phyloP scores from a whole-genome alignment of 2,797 vertebrate species.

The Macropodus opercularis region DNA sequence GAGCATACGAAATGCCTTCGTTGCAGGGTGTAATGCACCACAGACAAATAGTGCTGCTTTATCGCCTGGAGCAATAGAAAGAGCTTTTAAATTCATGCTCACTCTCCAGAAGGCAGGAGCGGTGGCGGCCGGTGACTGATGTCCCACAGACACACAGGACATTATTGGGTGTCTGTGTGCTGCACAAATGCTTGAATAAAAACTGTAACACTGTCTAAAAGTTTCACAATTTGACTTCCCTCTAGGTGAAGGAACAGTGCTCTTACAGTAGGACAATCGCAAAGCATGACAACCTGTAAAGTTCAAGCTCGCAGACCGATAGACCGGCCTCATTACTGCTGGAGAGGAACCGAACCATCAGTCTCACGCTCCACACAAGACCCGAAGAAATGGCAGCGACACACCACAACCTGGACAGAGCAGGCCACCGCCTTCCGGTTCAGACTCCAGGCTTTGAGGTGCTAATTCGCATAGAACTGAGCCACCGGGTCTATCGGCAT shows the following conservation, averaged over 20 bases:
- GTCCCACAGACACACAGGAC: constrained; percentile 52
- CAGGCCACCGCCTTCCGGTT: too few relatives aligned
- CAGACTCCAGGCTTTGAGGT: too few relatives aligned
- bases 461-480: too few relatives aligned
- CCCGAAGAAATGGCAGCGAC: too few relatives aligned
- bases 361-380: too few relatives aligned
- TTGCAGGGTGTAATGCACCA: constrained; percentile 67
- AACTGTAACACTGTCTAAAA: background rate
- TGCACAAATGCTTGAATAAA: constrained; percentile 30
- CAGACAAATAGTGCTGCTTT: constrained; percentile 73
- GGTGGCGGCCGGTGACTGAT: constrained; percentile 56
- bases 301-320: too few relatives aligned
- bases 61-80: constrained; percentile 63
- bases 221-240: background rate
- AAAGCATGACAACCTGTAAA: too few relatives aligned
- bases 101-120: constrained; percentile 59
- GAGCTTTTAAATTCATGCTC: constrained; percentile 77
- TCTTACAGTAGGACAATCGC: background rate
- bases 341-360: too few relatives aligned
- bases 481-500: constrained; percentile 74
- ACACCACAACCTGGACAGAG: too few relatives aligned
- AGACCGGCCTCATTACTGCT: too few relatives aligned
- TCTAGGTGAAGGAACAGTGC: background rate
- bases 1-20: constrained; percentile 66
- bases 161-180: constrained; percentile 46